phyloP scores from a whole-genome alignment of 2,797 vertebrate species.

The Anas bahamensis region DNA sequence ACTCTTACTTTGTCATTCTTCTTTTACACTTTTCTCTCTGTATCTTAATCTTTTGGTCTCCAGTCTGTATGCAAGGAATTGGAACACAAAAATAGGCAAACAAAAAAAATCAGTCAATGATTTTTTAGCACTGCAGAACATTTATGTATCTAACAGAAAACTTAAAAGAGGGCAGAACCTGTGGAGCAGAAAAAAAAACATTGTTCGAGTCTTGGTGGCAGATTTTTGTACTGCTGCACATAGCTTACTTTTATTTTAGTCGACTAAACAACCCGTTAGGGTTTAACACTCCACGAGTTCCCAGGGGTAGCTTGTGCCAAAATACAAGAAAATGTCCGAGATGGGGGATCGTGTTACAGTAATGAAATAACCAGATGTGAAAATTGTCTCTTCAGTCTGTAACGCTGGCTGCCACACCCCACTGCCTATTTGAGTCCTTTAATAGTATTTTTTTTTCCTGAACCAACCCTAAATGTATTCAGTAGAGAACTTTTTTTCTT shows the following conservation, averaged over 20 bases:
- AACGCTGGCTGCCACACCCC: neutral
- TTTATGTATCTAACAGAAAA: neutral
- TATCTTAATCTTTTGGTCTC: neutral
- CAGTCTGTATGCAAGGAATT: neutral
- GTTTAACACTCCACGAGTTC: neutral
- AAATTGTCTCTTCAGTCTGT: neutral
- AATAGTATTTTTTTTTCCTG: neutral
- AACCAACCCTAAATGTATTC: neutral
- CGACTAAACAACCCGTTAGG: neutral
- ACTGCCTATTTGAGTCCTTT: neutral
- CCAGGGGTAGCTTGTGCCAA: neutral
- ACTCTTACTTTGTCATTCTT: neutral
- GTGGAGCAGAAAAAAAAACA: neutral
- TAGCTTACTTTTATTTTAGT: neutral
- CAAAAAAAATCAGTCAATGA: neutral
- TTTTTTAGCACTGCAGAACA: neutral
- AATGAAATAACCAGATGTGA: constrained; percentile 12
- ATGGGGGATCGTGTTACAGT: neutral
- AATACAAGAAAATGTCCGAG: neutral
- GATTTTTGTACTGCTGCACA: neutral
- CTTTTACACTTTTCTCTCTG: neutral
- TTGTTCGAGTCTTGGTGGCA: neutral
- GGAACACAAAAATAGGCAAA: neutral
- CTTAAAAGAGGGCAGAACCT: neutral
- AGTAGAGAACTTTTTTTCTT: neutral